Conservation (phyloP, 1,140 invertebrate species). For the Apis laboriosa region DNA sequence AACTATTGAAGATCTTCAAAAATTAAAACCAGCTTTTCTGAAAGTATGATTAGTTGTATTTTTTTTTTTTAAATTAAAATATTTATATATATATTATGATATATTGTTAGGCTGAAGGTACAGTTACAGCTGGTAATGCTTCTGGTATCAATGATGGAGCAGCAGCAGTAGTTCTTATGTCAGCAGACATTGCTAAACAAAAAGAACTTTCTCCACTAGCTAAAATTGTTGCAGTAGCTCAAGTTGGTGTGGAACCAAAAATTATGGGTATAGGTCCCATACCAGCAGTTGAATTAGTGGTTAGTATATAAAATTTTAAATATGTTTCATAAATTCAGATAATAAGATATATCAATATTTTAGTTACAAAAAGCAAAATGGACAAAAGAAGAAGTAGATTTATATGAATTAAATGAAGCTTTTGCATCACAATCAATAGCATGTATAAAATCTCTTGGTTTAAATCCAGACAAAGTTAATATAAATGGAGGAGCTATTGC, state of each 20-base stretch:
- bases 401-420: constrained; percentile 94
- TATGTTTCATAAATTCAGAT: background rate
- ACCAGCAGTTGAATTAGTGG: constrained; percentile 84
- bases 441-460: constrained; percentile 84
- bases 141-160: constrained; percentile 94
- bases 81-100: constrained; percentile 2
- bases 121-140: constrained; percentile 90
- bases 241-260: constrained; percentile 86
- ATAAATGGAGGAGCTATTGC: constrained; percentile 93
- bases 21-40: constrained; percentile 85
- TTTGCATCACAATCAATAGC: constrained; percentile 90
- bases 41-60: constrained; percentile 76
- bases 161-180: constrained; percentile 89
- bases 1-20: constrained; percentile 83
- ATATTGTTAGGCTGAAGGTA: constrained; percentile 80
- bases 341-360: constrained; percentile 47
- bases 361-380: constrained; percentile 90
- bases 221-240: constrained; percentile 85
- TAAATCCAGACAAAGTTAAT: constrained; percentile 89
- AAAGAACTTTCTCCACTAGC: constrained; percentile 83
- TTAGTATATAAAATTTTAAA: constrained; percentile 71
- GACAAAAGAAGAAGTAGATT: constrained; percentile 91
- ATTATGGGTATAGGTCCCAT: constrained; percentile 92
- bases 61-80: background rate
- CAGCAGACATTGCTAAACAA: constrained; percentile 80